Base-by-base conservation (phyloP, 2,888 invertebrate genomes). In the Cerceris ruficornis region DNA sequence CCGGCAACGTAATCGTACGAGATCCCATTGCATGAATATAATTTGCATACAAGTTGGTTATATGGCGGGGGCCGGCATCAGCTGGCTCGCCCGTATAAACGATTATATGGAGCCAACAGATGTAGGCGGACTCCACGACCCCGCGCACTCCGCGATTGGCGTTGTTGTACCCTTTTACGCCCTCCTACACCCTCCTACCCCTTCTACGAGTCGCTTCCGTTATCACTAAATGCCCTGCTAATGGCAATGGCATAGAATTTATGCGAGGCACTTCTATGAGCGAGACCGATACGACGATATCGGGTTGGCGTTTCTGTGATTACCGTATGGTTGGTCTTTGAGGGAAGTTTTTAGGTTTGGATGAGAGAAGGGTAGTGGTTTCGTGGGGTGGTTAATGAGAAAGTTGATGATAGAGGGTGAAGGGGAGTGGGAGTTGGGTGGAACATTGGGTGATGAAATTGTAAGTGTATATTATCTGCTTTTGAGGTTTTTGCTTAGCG, bases 11-110 rank as follows among this genome's bases (percentile, higher is more conserved):
- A 91, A 91, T 91, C 91, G 89, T 90, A 90, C 89, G 91, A 90
- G 89, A 88, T 90, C 89, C 91, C 90, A 89, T 91, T 92, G 92
- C 92, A 92, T 92, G 92, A 91, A 92, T 92, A 92, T 92, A 91
- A 92, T 92, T 92, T 92, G 91, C 92, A 92, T 92, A 92, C 92
- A 92, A 91, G 91, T 92, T 90, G 90, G 90, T 89, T 90, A 90
- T 91, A 91, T 85, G 89, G 87, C 85, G 84, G 73, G 82, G 83
- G 85, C 75, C 86, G 83, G 91, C 90, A 92, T 92, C 92, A 92
- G 91, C 92, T 92, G 91, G 91, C 89, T 86, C 83, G 91, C 88
- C 90, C 91, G 91, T 92, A 92, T 92, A 92, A 92, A 91, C 91
- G 92, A 91, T 92, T 91, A 92, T 90, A 89, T 90, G 89, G 91